Evolutionary conservation across 2,113 vertebrate genomes (phyloP), one percentile per base, ranked within the genome.

Genomic region (Aptenodytes patagonicus): DNA sequence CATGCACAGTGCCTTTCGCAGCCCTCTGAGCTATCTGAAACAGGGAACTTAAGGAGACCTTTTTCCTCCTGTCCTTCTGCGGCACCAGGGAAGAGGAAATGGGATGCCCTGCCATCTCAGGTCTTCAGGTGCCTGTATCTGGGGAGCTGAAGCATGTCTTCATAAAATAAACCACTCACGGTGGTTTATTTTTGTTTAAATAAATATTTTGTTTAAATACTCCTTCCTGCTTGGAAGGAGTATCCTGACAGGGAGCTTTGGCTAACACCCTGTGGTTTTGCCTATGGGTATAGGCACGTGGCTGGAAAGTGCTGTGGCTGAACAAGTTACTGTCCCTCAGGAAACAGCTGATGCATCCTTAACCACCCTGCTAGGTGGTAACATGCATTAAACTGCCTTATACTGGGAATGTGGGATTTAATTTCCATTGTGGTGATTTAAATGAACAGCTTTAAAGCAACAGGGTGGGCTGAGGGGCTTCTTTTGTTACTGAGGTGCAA

Each of bases 1-100:
- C 0, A 0, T 6, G 1, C 11, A 25, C 13, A 10, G 52, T 31
- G 51, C 32, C 47, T 68, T 82, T 64, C 46, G 40, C 31, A 70
- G 10, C 22, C 15, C 13, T 14, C 77, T 75, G 32, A 13, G 26
- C 32, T 44, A 46, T 4, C 5, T 42, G 26, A n/a, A 76, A 34
- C 6, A 8, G 26, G 10, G 22, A 24, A 34, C 10, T 9, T 55
- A 9, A 69, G 55, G 24, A 71, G 3, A 20, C 11, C 29, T 17
- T 15, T 34, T 26, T 69, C 29, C 17, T 76, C 5, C 29, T 44
- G 44, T 44, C 52, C 49, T 69, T 68, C 57, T 81, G 34, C 2
- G 7, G 17, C 13, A 69, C 9, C 32, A 57, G 58, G 18, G 26
- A 80, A 40, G 46, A 28, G 9, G 15, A 60, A 5, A 7, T 5